Evolutionary conservation across 2,797 vertebrate species (phyloP), one percentile per base, ranked within the genome.

Genomic region (Xenops minutus): DNA sequence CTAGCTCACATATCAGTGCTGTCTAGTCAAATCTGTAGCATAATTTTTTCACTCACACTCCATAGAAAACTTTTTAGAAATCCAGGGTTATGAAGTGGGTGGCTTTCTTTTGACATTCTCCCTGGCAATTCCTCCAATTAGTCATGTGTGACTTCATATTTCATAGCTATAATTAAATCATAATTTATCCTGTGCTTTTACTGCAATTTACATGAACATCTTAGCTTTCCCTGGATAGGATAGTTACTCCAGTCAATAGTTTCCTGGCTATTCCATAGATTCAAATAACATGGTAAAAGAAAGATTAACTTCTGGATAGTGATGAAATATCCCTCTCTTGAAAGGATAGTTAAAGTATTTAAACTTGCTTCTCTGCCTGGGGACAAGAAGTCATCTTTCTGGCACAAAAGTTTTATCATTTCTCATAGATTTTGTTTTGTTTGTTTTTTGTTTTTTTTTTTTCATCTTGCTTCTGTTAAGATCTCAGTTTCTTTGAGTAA

Each of bases 121-220:
- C 56, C 43, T 94, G 72, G 34, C 48, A 86, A 44, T 68, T 96
- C 43, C 23, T 85, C 32, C 43, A 55, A 41, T 84, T 92, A 93
- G 49, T 89, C 49, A 78, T 37, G 10, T 6, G 7, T 89, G 80
- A 86, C 66, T 95, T 91, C 89, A 66, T 75, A 78, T 85, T 91
- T 92, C 96, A 93, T 88, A 89, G 39, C 49, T 85, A 37, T 83
- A 66, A 91, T 85, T 94, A 92, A 94, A 75, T 91, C 5, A 52
- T 89, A 59, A 88, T 85, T 94, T 87, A 88, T 66, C 72, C 46
- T 52, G 26, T 77, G n/a, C 29, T 83, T 72, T 82, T 80, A 76
- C 32, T 69, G 48, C 2, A 7, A 83, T 72, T 68, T 75, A 43
- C 44, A 43, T 34, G 46, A 88, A 64, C 43, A 88, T 32, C 46